Base-by-base conservation (phyloP, 2,113 vertebrate genomes). In the Gulo gulo region DNA sequence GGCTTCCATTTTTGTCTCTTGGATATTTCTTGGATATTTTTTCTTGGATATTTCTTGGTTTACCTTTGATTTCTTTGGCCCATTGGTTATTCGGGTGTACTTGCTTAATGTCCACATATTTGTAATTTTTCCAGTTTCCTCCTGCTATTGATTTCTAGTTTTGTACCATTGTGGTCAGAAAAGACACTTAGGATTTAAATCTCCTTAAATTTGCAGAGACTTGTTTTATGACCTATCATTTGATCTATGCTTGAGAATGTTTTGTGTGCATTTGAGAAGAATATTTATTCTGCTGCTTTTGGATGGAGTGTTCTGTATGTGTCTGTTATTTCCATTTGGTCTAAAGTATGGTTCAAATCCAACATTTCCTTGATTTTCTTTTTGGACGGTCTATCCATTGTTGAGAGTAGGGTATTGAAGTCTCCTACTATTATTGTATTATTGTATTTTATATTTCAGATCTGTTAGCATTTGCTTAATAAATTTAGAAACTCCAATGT, bases 261-360 rank as follows among this genome's bases (percentile, higher is more conserved):
- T 80, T 61, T 80, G 11, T 79, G 84, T 94, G 29, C 39, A 74
- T 61, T 94, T 79, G n/a, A 86, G 83, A 94, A 79, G 36, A 94
- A 69, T 86, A 59, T 67, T 16, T 69, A 79, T 87, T 87, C 83
- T 87, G 8, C 39, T 80, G 47, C 36, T 94, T 29, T 87, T 69
- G 36, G 45, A 86, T 78, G n/a, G 29, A 78, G 34, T 55, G 9
- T 65, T 78, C n/a, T 78, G n/a, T 86, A 86, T 78, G 42, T 93
- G 45, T 52, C 42, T 93, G 45, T 78, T 78, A 65, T 74, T 65
- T 86, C 61, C 59, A 78, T 42, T 42, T 93, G 42, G 26, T 86
- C 45, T 78, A 52, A 52, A 78, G 18, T 52, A 65, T 65, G 57
- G 61, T 78, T 93, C n/a, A 86, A 61, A 36, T 86, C 29, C 26